These are phyloP conservation scores for Ectobius pallidus DNA, from an alignment of 2,888 invertebrate species.

Conservation along the genomic window DNA sequence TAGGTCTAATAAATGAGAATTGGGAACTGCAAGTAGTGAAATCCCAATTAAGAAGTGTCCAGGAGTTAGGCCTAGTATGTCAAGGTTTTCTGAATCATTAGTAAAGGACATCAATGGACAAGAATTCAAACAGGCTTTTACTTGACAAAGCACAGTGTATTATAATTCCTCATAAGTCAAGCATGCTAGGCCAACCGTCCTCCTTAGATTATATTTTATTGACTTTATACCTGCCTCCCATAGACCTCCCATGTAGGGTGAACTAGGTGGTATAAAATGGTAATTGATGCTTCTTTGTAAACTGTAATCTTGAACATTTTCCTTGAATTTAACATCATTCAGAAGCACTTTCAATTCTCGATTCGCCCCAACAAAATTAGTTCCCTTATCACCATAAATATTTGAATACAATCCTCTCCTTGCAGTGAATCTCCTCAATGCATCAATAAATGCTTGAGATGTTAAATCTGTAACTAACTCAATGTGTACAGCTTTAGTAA, in stretches of 20 bases:
- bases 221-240: conserved; percentile 7
- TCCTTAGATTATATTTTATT: neutral
- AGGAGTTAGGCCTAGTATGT: conserved; percentile 14
- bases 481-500: too few relatives aligned
- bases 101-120: too few relatives aligned
- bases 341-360: too few relatives aligned
- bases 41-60: too few relatives aligned
- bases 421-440: too few relatives aligned
- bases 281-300: neutral
- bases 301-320: too few relatives aligned
- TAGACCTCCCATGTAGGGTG: neutral
- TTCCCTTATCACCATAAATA: too few relatives aligned
- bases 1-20: neutral
- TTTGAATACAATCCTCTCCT: neutral
- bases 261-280: neutral
- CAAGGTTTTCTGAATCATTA: neutral
- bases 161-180: conserved; percentile 6
- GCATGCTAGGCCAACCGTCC: neutral
- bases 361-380: too few relatives aligned
- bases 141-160: neutral
- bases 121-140: neutral
- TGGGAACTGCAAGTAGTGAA: neutral
- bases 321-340: too few relatives aligned
- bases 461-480: too few relatives aligned
- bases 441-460: too few relatives aligned